Conservation (phyloP, 1,140 invertebrate genomes). For the Drosophila cardini region DNA sequence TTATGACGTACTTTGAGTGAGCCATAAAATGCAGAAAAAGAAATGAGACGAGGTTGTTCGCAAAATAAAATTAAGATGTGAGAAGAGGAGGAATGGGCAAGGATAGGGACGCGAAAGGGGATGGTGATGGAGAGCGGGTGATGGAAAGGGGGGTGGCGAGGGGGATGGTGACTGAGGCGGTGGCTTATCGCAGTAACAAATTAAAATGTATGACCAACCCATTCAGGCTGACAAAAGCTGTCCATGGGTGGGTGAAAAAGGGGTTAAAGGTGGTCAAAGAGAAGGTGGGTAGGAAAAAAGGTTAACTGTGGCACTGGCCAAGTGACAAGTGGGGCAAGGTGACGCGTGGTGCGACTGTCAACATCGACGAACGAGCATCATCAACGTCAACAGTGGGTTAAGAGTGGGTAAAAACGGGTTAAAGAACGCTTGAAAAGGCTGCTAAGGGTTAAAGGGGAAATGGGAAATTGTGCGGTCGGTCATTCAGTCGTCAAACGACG, state of each 20-base stretch:
- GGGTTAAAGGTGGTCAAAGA: too few species aligned
- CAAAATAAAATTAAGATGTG: neutral
- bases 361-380: constrained; percentile 5
- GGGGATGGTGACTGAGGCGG: constrained; percentile 11
- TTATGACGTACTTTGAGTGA: constrained; percentile 78
- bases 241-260: neutral
- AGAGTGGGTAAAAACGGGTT: too few species aligned
- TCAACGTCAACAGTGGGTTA: neutral
- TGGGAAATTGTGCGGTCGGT: constrained; percentile 35
- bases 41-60: constrained; percentile 6
- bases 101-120: too few species aligned
- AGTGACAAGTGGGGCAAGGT: constrained; percentile 61
- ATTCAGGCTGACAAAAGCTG: constrained; percentile 30
- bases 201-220: constrained; percentile 68
- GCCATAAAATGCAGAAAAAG: constrained; percentile 63
- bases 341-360: constrained; percentile 23
- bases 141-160: too few species aligned
- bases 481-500: constrained; percentile 38
- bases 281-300: neutral
- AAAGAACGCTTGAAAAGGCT: too few species aligned
- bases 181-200: constrained; percentile 69
- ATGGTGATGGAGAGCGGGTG: too few species aligned
- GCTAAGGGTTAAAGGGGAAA: neutral
- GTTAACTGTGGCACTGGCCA: neutral
- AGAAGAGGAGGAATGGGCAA: too few species aligned